Evolutionary conservation across 2,113 vertebrate species (phyloP), one percentile per base, ranked within the genome.

Genomic region (Ondatra zibethicus): DNA sequence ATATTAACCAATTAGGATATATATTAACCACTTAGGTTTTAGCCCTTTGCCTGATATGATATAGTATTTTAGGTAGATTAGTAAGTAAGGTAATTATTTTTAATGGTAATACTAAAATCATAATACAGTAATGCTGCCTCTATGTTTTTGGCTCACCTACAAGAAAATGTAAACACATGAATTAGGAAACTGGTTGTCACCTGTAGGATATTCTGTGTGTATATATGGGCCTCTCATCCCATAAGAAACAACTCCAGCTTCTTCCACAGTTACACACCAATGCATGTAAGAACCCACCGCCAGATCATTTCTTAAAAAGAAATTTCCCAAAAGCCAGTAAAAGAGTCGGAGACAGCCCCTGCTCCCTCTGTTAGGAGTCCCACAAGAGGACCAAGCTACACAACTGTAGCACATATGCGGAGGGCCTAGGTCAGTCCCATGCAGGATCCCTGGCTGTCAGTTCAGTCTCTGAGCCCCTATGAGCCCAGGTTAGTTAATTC

Each of bases 1-100:
- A n/a, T n/a, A n/a, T n/a, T 84, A 86, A 72, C 31, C 4, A 95
- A 13, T 87, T 29, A 78, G 68, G 88, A 96, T 95, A 91, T 27
- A 89, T 2, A 17, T 90, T 70, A 95, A 93, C 42, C 47, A 65
- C 36, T 89, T 93, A 75, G 9, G 90, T 89, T 91, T 93, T 72
- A 82, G 36, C 66, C 11, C 81, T 66, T 75, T 95, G 42, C 33
- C 11, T 89, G 77, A 80, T 55, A 82, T 52, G 39, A 87, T 92
- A 42, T 80, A 39, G 92, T 89, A 85, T 29, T 33, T 82, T 95
- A 33, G 29, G 39, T 96, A 29, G 68, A 95, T 87, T 84, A 73
- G 45, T 27, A 96, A 97, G 88, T 88, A 17, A 92, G 14, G 45
- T 92, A 36, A 86, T 47, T 93, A 29, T 66, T 80, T 95, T 97